A percentile compares a stretch with the other conserved stretches of the same genome.
Conservation (phyloP, 2,113 vertebrate species). For the Gymnogyps californianus region DNA sequence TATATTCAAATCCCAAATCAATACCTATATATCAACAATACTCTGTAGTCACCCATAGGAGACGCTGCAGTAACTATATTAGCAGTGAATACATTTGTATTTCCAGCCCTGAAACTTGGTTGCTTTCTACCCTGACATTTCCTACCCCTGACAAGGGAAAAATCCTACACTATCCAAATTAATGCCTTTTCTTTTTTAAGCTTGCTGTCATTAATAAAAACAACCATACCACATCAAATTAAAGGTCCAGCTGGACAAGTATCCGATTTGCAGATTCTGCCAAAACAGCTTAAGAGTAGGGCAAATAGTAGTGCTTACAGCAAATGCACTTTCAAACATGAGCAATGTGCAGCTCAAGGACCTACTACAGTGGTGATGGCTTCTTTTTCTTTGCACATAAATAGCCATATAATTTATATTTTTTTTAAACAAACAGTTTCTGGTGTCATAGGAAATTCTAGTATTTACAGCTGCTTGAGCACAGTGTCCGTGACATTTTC, state of each 20-base stretch:
- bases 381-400: neutral
- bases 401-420: too few species aligned
- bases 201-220: neutral
- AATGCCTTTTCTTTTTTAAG: neutral
- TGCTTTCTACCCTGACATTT: neutral
- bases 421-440: neutral
- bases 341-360: neutral
- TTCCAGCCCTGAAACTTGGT: neutral
- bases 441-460: neutral
- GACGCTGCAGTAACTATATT: neutral
- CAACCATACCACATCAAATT: neutral
- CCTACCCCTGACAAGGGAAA: neutral
- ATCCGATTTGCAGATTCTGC: neutral
- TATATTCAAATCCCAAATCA: neutral
- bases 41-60: neutral
- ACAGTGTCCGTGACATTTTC: rapidly evolving
- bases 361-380: neutral
- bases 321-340: rapidly evolving
- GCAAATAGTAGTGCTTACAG: neutral
- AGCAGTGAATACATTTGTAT: rapidly evolving
- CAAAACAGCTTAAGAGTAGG: neutral
- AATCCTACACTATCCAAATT: neutral
- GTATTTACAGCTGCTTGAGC: neutral
- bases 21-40: rapidly evolving
- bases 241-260: neutral